These are phyloP conservation scores for Chelmon rostratus DNA, from an alignment of 2,797 vertebrate species.

Conservation along the genomic window DNA sequence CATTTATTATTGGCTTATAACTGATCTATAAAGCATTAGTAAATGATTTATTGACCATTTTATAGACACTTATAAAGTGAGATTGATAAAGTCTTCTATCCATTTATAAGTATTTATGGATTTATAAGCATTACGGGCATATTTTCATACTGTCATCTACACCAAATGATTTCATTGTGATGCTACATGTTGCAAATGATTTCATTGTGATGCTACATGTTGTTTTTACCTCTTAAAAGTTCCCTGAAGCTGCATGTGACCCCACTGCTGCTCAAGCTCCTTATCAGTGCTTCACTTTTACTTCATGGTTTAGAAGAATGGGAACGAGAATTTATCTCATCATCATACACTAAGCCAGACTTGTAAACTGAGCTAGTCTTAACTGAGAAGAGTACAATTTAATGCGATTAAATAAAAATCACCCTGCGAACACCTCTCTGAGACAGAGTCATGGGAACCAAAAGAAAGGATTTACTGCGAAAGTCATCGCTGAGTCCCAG, in stretches of 20 bases:
- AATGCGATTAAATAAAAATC: neutral
- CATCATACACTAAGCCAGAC: neutral
- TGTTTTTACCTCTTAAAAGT: neutral
- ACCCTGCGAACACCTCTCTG: neutral
- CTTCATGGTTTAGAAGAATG: neutral
- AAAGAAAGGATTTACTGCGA: neutral
- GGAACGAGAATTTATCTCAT: neutral
- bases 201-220: neutral
- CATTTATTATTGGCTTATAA: neutral
- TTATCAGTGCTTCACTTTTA: neutral
- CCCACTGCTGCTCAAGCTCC: neutral
- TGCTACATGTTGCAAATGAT: neutral
- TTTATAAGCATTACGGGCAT: neutral
- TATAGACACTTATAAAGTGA: neutral
- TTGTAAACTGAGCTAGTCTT: too few species aligned
- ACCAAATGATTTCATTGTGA: neutral
- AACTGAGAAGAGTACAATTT: too few species aligned
- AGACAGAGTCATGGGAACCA: neutral
- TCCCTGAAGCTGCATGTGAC: neutral
- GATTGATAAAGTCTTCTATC: neutral
- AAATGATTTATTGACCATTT: constrained; percentile 3
- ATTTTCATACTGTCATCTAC: neutral
- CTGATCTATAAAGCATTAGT: neutral
- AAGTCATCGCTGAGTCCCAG: constrained; percentile 25
- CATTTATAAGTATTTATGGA: neutral